Percentiles rank a stretch among this genome's conserved stretches.
phyloP scores from a whole-genome alignment of 2,113 vertebrate genomes.

The Passer domesticus region DNA sequence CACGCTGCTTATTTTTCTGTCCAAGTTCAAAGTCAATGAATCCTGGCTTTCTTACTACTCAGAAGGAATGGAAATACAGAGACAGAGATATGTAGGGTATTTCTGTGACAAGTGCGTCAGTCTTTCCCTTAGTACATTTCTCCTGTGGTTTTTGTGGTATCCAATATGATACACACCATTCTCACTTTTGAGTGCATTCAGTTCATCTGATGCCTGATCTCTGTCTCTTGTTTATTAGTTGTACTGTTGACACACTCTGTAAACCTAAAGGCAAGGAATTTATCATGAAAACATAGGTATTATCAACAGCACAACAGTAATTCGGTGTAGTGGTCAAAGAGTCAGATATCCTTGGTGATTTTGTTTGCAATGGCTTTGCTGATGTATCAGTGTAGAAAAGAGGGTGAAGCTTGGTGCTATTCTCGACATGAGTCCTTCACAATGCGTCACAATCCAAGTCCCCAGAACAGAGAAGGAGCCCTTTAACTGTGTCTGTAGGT shows the following conservation, averaged over 20 bases:
- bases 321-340: background rate
- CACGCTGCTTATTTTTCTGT: background rate
- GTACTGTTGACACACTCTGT: slow-evolving; percentile 18
- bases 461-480: background rate
- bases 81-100: background rate
- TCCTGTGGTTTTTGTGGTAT: slow-evolving; percentile 51
- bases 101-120: slow-evolving; percentile 14
- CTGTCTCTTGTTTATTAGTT: slow-evolving; percentile 36
- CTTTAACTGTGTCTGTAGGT: background rate
- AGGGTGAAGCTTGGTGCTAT: background rate
- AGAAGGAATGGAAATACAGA: background rate
- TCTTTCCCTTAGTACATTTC: slow-evolving; percentile 21
- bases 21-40: background rate
- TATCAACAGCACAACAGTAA: background rate
- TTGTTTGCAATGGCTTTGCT: background rate
- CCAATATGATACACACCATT: slow-evolving; percentile 33
- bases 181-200: background rate
- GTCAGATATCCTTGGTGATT: background rate
- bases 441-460: background rate
- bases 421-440: background rate
- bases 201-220: slow-evolving; percentile 26
- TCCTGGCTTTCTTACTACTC: background rate
- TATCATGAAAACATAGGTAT: slow-evolving; percentile 35
- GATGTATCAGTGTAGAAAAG: background rate
- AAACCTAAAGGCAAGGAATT: slow-evolving; percentile 42